Percentiles rank a stretch among this genome's conserved stretches.
Evolutionary conservation across 2,113 vertebrate species (phyloP).

Genomic region (Eonycteris spelaea): DNA sequence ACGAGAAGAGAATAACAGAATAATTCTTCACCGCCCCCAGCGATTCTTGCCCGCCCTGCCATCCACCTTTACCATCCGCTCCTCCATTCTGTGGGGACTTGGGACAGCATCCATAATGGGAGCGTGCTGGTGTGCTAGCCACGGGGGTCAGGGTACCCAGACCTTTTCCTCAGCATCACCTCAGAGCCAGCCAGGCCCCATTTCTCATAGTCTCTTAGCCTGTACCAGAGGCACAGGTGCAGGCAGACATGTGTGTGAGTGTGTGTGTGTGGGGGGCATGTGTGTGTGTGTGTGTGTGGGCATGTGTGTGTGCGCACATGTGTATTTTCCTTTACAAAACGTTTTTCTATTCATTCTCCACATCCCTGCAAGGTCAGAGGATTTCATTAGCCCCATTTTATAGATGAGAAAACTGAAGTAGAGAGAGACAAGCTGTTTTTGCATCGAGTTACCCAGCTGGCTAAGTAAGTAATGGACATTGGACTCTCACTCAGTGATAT

Average conservation of each 20-base stretch:
- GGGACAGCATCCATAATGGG: not conserved
- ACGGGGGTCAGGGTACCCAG: not conserved
- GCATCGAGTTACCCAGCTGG: not conserved
- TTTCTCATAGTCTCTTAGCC: not conserved
- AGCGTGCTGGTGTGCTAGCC: no score
- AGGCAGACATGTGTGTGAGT: not conserved
- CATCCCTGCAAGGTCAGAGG: not conserved
- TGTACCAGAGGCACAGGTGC: not conserved
- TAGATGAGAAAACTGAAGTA: not conserved
- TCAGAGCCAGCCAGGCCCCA: not conserved
- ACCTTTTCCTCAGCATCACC: not conserved
- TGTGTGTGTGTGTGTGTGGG: no score
- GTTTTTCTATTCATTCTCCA: not conserved
- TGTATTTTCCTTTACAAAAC: not conserved
- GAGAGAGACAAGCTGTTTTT: not conserved
- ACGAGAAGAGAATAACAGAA: not conserved
- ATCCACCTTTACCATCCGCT: not conserved
- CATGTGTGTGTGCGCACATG: accelerated
- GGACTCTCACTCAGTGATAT: not conserved
- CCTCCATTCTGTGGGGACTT: not conserved
- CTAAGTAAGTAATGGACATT: not conserved
- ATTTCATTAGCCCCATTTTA: not conserved
- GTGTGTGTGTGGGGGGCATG: no score
- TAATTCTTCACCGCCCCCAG: not conserved
- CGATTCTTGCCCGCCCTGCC: accelerated